These are phyloP conservation scores for Cynopterus brachyotis DNA, from an alignment of 2,113 vertebrate species.

Conservation along the genomic window DNA sequence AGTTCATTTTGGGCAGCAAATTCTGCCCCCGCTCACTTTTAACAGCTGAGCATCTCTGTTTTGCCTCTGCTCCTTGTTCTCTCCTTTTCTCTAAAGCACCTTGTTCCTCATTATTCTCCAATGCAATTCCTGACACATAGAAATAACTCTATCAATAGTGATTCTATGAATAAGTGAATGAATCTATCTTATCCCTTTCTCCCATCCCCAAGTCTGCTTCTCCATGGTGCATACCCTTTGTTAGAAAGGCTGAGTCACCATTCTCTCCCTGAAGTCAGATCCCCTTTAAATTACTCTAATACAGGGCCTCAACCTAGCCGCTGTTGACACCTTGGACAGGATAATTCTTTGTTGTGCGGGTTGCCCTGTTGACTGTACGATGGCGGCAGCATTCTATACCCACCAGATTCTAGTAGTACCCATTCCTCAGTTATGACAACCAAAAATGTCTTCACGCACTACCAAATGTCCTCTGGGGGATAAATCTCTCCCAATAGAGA, in stretches of 20 bases:
- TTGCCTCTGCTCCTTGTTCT: not conserved
- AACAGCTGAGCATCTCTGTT: not conserved
- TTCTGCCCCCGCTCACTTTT: not conserved
- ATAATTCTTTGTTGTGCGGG: accelerated
- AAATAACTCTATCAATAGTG: not conserved
- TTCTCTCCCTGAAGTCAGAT: not conserved
- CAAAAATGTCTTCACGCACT: not conserved
- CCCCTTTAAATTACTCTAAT: not conserved
- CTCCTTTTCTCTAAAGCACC: not conserved
- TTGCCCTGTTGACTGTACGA: not conserved
- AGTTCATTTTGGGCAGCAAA: not conserved
- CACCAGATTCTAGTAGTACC: not conserved
- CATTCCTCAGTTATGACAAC: accelerated
- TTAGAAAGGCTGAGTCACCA: not conserved
- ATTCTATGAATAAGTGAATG: not conserved
- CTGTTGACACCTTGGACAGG: no score
- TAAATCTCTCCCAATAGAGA: not conserved
- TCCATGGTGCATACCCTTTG: not conserved
- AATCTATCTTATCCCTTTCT: not conserved
- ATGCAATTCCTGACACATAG: not conserved
- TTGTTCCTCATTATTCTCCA: not conserved
- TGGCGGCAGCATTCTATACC: accelerated
- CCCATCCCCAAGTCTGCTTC: not conserved
- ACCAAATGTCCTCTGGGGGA: accelerated
- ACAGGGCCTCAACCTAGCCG: not conserved